Evolutionary conservation across 2,113 vertebrate species (phyloP), one percentile per base, ranked within the genome.

Genomic region (Cyprinodon tularosa): DNA sequence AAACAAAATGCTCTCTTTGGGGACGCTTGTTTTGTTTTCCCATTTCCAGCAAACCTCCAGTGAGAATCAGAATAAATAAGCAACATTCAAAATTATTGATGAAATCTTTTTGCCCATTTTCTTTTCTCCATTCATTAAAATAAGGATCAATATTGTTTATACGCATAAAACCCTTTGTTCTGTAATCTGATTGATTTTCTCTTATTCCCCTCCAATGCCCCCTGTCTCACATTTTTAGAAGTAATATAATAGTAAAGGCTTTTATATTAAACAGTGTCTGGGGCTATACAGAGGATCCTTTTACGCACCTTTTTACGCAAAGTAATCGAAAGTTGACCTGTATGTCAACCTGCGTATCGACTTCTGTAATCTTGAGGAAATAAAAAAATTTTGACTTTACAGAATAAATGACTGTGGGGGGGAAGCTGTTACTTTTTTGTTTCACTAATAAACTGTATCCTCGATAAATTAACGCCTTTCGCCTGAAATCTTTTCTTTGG

Each of bases 311-410:
- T 66, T 47, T 63, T 66, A 4, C 22, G 3, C 53, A 50, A 45
- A 42, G 3, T 37, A 77, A 86, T 90, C 77, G 69, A 85, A 88
- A 84, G 45, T 15, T 83, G 84, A 90, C 85, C 77, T 71, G 57
- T 22, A 44, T 44, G 42, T 77, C 81, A 81, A 86, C 66, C 38
- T 76, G 44, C 40, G 50, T 29, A 69, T 84, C 70, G 68, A 83
- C 71, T 66, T 89, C 22, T 82, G 70, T 73, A 84, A 86, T 86
- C 82, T 73, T 22, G 37, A 63, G 14, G 39, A 78, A 82, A 76
- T 69, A 75, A 6, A 64, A 47, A 74, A 53, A 62, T 12, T 76
- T 74, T 65, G 57, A 48, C 69, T 7, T 37, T 37, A 15, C 6
- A 20, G 13, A 13, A 62, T 47, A 29, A 29, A 29, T 36, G 14